A percentile compares a stretch with the other conserved stretches of the same genome.
phyloP scores from a whole-genome alignment of 2,888 invertebrate species.

The Euproctis similis region DNA sequence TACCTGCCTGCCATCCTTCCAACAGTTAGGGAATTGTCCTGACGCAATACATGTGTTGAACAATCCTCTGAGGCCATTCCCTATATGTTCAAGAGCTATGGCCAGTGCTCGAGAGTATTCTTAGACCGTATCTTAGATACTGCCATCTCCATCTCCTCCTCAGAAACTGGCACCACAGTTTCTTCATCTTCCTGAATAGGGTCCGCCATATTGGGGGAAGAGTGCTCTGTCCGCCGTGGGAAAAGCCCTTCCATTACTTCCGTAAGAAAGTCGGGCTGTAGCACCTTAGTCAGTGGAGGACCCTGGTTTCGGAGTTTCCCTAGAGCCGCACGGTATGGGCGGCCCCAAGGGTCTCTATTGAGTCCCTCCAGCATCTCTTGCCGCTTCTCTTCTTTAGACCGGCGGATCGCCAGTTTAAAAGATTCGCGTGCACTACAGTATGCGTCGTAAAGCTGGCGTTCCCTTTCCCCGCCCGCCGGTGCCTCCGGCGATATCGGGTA shows the following conservation, averaged over 20 bases:
- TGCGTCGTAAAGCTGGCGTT: not conserved
- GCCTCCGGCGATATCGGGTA: too few species aligned
- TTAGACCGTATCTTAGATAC: not conserved
- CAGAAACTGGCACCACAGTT: not conserved
- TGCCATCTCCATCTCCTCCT: too few species aligned
- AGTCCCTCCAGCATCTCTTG: too few species aligned
- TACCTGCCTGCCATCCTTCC: too few species aligned
- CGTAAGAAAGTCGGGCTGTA: not conserved
- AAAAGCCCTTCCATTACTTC: not conserved
- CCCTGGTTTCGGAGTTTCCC: too few species aligned
- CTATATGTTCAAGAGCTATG: too few species aligned
- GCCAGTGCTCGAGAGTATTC: constrained; percentile 2
- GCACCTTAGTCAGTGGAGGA: too few species aligned
- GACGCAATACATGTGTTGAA: constrained; percentile 9
- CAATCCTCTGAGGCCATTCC: constrained; percentile 1
- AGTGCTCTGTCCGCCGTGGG: not conserved
- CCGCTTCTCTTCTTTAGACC: not conserved
- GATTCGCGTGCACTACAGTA: not conserved
- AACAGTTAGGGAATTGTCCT: constrained; percentile 6
- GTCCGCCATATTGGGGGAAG: constrained; percentile 1
- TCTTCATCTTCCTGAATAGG: not conserved
- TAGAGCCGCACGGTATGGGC: too few species aligned
- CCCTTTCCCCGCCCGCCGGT: not conserved
- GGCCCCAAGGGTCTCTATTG: too few species aligned
- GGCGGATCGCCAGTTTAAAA: not conserved